Conservation (phyloP, 1,140 invertebrate genomes). For the Aethina tumida region DNA sequence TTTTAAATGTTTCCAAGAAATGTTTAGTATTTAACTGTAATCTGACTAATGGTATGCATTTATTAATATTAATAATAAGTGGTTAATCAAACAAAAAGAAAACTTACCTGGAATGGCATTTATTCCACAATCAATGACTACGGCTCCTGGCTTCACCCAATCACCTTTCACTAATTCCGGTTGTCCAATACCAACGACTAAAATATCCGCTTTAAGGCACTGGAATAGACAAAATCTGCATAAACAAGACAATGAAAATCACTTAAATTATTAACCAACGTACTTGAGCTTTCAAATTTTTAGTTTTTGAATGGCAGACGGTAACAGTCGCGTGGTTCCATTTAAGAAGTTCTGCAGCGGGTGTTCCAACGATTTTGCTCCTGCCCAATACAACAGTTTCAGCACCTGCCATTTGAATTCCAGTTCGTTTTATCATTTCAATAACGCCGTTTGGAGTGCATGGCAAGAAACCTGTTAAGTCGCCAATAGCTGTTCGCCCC, state of each 20-base stretch:
- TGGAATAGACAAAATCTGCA: constrained; percentile 16
- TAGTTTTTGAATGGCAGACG: constrained; percentile 91
- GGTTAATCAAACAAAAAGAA: constrained; percentile 3
- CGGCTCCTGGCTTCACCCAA: constrained; percentile 96
- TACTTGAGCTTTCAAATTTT: constrained; percentile 70
- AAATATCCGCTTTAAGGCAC: constrained; percentile 74
- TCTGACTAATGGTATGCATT: too few species aligned
- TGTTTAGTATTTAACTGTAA: too few species aligned
- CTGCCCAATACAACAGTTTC: constrained; percentile 89
- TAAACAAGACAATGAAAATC: background rate
- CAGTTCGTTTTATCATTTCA: constrained; percentile 79
- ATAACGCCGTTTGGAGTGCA: constrained; percentile 91
- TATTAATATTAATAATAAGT: too few species aligned
- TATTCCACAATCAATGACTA: constrained; percentile 99
- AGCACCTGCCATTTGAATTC: constrained; percentile 71
- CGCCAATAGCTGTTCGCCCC: constrained; percentile 75
- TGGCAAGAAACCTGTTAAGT: constrained; percentile 78
- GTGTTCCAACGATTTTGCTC: constrained; percentile 96
- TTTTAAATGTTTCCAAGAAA: too few species aligned
- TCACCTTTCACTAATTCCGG: constrained; percentile 86
- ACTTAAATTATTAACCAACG: constrained; percentile 15
- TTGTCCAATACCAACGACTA: constrained; percentile 91
- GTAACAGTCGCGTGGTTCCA: constrained; percentile 97
- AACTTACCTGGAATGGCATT: constrained; percentile 79
- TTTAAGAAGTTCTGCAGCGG: constrained; percentile 86